Evolutionary conservation across 2,797 vertebrate species (phyloP).

Genomic region (Cyclopterus lumpus): DNA sequence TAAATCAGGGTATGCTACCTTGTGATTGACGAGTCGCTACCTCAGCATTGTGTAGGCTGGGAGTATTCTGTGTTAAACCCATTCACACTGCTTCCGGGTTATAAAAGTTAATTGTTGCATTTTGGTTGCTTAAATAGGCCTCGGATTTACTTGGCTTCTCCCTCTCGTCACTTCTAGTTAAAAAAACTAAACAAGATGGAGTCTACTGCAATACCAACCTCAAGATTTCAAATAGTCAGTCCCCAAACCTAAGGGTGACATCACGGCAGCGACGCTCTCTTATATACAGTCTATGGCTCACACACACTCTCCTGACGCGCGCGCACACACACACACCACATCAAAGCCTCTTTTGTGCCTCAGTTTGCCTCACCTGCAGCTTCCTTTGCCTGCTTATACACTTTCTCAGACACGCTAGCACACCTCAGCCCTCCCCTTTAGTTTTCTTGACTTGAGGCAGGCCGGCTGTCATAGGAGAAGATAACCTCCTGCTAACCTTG

Average conservation of each 20-base stretch:
- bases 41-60: neutral
- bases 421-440: neutral
- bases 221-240: neutral
- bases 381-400: slow-evolving; percentile 20
- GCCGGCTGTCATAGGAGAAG: slow-evolving; percentile 65
- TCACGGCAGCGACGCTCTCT: neutral
- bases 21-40: neutral
- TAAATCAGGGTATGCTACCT: neutral
- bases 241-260: neutral
- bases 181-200: neutral
- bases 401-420: slow-evolving; percentile 12
- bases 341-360: slow-evolving; percentile 28
- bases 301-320: slow-evolving; percentile 7
- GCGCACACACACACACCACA: slow-evolving; percentile 21
- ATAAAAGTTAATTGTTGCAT: neutral
- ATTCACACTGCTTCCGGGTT: neutral
- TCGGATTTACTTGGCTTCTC: neutral
- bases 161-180: neutral
- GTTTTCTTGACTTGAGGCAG: slow-evolving; percentile 45
- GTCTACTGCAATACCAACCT: neutral
- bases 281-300: neutral
- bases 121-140: neutral
- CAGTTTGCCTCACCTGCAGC: slow-evolving; percentile 19
- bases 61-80: neutral
- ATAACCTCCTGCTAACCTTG: slow-evolving; percentile 81